Base-by-base conservation (phyloP, 2,888 invertebrate species). In the Rhimphoctona megacephalus region DNA sequence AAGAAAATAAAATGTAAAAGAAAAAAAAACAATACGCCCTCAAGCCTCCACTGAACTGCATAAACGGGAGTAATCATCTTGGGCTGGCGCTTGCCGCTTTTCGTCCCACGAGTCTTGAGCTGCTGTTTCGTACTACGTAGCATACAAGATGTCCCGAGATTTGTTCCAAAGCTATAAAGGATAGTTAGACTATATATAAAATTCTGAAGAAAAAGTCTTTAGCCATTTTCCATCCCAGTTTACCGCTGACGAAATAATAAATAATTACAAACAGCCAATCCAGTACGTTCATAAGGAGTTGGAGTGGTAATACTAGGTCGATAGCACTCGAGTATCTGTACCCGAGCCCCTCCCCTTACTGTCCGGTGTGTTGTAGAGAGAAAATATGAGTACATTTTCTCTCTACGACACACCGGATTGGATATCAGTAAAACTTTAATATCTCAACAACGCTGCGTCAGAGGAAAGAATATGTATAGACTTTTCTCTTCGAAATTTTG, bases 31-130 rank as follows among this genome's bases (percentile, higher is more conserved):
- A 74, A 74, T 54, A 46, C 49, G 36, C 57, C 43, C 80, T 33
- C 85, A 64, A 86, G 88, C 89, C 86, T 85, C 78, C 77, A 86
- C 83, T 70, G 66, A 73, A 84, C 86, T 85, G 89, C 89, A 86
- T 89, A 85, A 86, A 88, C 86, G 87, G 85, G 87, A 86, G 87
- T 88, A 89, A 90, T 90, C 88, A 89, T 89, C 88, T 82, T 43
- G 81, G 61, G 69, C 49, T 64, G 81, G 73, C 80, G 86, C 83
- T 85, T 80, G 79, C 57, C 70, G 52, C 74, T 85, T 77, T 80
- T 73, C 67, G 77, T 80, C 81, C 57, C 57, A 78, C 72, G 83
- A 80, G 57, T 43, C 73, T 70, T 66, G 43, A 78, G 77, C 69
- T 66, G 76, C 79, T 76, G 81, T 74, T 83, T 76, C 36, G 30